phyloP scores from a whole-genome alignment of 2,113 vertebrate species.

The Capreolus pygargus region DNA sequence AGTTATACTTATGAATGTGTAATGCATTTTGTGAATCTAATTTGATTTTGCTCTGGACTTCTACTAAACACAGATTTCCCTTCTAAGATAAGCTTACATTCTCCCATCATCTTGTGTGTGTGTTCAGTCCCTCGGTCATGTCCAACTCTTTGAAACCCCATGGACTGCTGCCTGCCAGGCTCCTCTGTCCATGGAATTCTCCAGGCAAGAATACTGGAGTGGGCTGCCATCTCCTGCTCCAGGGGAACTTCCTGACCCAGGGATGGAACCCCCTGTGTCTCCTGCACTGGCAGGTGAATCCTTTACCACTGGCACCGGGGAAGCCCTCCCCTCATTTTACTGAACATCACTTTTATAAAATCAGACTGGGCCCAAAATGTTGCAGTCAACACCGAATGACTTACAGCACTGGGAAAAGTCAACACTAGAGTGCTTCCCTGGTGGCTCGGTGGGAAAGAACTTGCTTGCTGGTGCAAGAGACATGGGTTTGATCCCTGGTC shows the following conservation, averaged over 20 bases:
- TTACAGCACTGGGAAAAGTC: background rate
- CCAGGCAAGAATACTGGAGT: background rate
- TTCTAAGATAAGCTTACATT: background rate
- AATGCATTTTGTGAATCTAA: background rate
- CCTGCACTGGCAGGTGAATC: background rate
- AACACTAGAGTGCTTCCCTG: background rate
- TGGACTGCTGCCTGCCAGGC: background rate
- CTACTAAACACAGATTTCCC: background rate
- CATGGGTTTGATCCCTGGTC: background rate
- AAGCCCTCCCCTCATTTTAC: background rate
- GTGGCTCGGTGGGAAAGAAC: background rate
- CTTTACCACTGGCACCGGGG: background rate
- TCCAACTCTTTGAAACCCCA: background rate
- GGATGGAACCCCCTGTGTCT: background rate
- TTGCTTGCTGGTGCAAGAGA: background rate
- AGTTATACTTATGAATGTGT: background rate
- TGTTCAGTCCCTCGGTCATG: background rate
- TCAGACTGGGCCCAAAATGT: background rate
- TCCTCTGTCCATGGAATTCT: background rate
- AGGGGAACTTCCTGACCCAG: background rate
- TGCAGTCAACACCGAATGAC: background rate
- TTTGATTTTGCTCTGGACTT: background rate
- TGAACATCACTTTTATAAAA: slow-evolving; percentile 4
- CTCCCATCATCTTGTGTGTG: background rate
- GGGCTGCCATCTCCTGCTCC: background rate